These are phyloP conservation scores for Ceramica pisi DNA, from an alignment of 2,888 invertebrate species.

Conservation along the genomic window DNA sequence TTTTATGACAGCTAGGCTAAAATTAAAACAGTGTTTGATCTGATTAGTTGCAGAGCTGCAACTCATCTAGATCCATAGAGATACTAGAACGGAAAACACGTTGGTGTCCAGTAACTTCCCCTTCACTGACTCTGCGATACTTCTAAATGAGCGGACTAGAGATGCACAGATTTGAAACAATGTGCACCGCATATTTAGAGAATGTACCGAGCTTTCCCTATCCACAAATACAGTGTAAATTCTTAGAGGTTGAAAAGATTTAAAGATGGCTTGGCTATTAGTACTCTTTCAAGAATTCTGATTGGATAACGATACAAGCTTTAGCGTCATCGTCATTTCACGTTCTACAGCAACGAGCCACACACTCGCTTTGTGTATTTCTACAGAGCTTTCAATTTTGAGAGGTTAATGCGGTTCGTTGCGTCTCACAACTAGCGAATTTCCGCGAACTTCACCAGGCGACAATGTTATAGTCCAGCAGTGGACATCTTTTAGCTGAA, in stretches of 20 bases:
- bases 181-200: background rate
- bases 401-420: background rate
- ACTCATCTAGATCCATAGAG: background rate
- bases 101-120: background rate
- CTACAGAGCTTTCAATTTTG: background rate
- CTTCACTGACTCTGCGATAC: background rate
- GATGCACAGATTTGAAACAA: constrained; percentile 24
- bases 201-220: background rate
- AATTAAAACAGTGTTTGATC: background rate
- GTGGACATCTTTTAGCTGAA: no score
- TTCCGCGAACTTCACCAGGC: no score
- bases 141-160: constrained; percentile 24
- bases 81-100: background rate
- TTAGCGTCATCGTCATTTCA: no score
- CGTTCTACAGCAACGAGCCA: no score
- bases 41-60: background rate
- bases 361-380: no score
- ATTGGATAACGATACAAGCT: background rate
- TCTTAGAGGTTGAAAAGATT: background rate
- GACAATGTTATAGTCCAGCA: no score
- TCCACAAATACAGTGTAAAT: background rate
- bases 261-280: background rate
- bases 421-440: no score
- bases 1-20: constrained; percentile 21
- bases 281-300: background rate